Evolutionary conservation across 2,888 invertebrate species (phyloP).

Genomic region (Muschampia plurimacula): DNA sequence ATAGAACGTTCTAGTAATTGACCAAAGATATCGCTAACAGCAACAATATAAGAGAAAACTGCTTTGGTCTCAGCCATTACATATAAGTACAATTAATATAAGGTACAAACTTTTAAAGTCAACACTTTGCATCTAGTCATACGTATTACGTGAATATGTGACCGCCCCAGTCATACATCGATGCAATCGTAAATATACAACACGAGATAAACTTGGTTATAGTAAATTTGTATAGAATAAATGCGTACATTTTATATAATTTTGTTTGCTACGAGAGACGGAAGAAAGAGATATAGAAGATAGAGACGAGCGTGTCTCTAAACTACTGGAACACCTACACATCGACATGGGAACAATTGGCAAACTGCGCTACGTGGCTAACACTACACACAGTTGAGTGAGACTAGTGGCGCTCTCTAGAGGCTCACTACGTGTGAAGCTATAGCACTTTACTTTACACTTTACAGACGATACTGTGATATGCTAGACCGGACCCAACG

Average conservation of each 20-base stretch:
- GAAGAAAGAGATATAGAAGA: conserved; percentile 54
- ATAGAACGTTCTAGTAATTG: conserved; percentile 83
- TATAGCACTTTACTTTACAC: conserved; percentile 45
- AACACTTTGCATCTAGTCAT: conserved; percentile 34
- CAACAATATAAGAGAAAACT: conserved; percentile 73
- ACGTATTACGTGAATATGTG: conserved; percentile 53
- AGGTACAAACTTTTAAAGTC: conserved; percentile 62
- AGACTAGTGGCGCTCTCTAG: conserved; percentile 18
- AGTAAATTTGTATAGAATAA: conserved; percentile 59
- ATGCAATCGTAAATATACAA: conserved; percentile 61
- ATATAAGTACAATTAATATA: conserved; percentile 63
- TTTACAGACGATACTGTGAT: conserved; percentile 59
- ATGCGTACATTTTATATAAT: conserved; percentile 61
- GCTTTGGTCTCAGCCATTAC: conserved; percentile 77
- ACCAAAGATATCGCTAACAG: conserved; percentile 83
- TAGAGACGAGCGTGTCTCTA: conserved; percentile 55
- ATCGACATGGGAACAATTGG: conserved; percentile 67
- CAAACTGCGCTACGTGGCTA: conserved; percentile 66
- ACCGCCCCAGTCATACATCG: conserved; percentile 52
- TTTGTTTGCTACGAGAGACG: conserved; percentile 62
- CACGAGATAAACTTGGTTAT: conserved; percentile 69
- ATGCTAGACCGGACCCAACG: conserved; percentile 60
- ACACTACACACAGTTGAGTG: conserved; percentile 59
- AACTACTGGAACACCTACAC: conserved; percentile 77
- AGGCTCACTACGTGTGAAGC: background rate